A percentile compares a stretch with the other conserved stretches of the same genome.
These are phyloP conservation scores for Syrista parreyssii DNA, from an alignment of 2,888 invertebrate genomes.

Conservation along the genomic window DNA sequence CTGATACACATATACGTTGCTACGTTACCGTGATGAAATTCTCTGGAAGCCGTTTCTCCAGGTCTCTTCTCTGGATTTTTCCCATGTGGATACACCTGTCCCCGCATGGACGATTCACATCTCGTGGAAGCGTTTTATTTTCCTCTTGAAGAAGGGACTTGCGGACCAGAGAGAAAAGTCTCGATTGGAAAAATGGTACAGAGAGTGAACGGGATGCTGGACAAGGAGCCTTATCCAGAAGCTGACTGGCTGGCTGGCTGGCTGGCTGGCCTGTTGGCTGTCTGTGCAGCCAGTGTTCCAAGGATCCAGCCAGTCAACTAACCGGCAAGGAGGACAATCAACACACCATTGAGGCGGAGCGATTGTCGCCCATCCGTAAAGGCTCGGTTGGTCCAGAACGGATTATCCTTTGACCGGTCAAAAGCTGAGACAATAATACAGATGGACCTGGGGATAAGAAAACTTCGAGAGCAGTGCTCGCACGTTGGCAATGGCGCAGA, in stretches of 20 bases:
- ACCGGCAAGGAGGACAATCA: constrained; percentile 36
- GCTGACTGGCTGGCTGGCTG: background rate
- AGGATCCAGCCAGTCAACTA: background rate
- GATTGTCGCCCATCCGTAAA: constrained; percentile 49
- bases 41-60: background rate
- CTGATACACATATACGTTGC: background rate
- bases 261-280: background rate
- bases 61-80: background rate
- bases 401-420: constrained; percentile 57
- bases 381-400: constrained; percentile 47
- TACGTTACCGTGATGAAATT: background rate
- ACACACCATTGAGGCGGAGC: constrained; percentile 41
- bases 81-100: background rate
- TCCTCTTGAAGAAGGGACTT: background rate
- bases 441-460: constrained; percentile 29
- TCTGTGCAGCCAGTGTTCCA: background rate
- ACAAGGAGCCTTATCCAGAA: background rate
- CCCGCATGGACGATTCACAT: background rate
- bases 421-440: constrained; percentile 54
- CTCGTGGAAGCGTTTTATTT: background rate
- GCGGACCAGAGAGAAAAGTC: background rate
- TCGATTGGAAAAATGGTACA: background rate
- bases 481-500: constrained; percentile 19
- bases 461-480: background rate
- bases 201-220: background rate